Conservation (phyloP, 2,113 vertebrate species). For the Himantopus leucocephalus region DNA sequence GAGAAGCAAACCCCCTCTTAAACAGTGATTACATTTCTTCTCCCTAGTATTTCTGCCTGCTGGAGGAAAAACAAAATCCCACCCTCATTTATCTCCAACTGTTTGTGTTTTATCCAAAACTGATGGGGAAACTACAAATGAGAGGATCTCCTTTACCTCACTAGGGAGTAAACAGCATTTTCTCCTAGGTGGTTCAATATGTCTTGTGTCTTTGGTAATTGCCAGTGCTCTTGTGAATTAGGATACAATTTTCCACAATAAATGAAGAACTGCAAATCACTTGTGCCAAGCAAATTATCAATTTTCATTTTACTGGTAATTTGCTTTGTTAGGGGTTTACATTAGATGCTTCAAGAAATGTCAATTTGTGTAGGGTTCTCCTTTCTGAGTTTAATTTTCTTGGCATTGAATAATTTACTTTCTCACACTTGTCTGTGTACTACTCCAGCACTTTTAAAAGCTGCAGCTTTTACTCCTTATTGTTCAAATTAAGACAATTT, state of each 20-base stretch:
- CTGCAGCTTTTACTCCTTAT: conserved; percentile 15
- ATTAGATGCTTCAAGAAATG: conserved; percentile 10
- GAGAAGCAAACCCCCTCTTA: neutral
- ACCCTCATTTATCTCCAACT: neutral
- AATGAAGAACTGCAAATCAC: neutral
- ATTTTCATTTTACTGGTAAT: conserved; percentile 18
- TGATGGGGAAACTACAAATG: neutral
- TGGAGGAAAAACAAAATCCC: neutral
- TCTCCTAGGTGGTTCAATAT: neutral
- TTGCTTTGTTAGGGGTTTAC: conserved; percentile 14
- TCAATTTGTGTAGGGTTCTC: neutral
- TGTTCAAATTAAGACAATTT: conserved; percentile 64
- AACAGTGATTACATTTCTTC: neutral
- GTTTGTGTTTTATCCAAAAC: neutral
- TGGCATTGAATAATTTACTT: conserved; percentile 9
- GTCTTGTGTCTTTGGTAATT: neutral
- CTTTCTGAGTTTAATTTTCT: conserved; percentile 19
- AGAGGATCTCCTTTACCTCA: neutral
- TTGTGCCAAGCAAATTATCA: neutral
- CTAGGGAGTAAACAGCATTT: neutral
- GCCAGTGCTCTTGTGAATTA: neutral
- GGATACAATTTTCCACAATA: neutral
- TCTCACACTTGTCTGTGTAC: neutral
- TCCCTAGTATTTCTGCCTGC: neutral
- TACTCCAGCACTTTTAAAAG: conserved; percentile 24